Evolutionary conservation across 2,113 vertebrate genomes (phyloP).

Genomic region (Bos indicus): DNA sequence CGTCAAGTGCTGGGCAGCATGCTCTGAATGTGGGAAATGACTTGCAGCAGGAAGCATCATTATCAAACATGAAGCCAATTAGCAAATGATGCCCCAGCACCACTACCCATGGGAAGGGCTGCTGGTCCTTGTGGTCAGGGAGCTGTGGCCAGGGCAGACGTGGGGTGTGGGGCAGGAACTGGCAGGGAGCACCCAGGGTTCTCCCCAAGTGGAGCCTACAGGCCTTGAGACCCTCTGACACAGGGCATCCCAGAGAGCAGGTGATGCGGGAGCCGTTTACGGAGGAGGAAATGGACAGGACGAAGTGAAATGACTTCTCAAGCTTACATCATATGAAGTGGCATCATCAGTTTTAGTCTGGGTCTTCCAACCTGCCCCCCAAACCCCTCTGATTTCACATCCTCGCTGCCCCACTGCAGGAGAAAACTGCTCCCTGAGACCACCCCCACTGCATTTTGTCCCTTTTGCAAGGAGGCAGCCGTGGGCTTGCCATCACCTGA

Average conservation of each 20-base stretch:
- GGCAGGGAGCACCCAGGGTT: neutral
- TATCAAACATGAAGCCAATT: no score
- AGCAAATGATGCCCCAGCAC: no score
- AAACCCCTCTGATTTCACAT: neutral
- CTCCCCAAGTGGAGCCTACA: neutral
- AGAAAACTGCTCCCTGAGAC: neutral
- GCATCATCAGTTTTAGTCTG: neutral
- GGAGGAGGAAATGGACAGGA: neutral
- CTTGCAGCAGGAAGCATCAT: neutral
- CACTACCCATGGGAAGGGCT: neutral
- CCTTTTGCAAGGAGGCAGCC: neutral
- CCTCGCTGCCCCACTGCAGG: neutral
- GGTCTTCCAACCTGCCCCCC: neutral
- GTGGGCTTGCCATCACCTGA: neutral
- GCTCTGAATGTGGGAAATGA: neutral
- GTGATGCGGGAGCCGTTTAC: neutral
- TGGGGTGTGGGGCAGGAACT: neutral
- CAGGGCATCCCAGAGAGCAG: neutral
- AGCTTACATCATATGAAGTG: neutral
- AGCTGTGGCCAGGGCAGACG: neutral
- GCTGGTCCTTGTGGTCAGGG: neutral
- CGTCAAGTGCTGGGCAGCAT: rapidly evolving
- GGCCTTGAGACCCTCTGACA: neutral
- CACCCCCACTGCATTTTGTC: rapidly evolving
- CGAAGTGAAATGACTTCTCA: neutral